A percentile compares a stretch with the other conserved stretches of the same genome.
Conservation (phyloP, 2,797 vertebrate genomes). For the Discoglossus pictus region DNA sequence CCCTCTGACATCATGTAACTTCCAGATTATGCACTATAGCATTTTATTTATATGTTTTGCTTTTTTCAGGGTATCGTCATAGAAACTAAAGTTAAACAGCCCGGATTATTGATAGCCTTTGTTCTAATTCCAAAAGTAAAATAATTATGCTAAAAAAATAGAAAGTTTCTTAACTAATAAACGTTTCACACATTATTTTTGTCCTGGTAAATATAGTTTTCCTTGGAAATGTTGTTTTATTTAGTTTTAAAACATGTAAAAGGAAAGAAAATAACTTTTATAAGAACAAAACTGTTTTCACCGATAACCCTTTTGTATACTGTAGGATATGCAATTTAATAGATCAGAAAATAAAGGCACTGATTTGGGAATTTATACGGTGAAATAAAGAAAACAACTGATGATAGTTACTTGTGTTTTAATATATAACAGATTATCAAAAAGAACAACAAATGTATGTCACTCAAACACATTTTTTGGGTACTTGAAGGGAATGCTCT, state of each 20-base stretch:
- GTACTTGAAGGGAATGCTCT: too few species aligned
- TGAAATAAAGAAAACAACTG: slow-evolving; percentile 57
- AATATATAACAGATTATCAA: too few species aligned
- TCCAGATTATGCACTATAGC: slow-evolving; percentile 33
- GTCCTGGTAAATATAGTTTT: too few species aligned
- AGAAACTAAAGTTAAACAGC: too few species aligned
- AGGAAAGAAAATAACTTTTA: neutral
- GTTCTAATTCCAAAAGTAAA: slow-evolving; percentile 16
- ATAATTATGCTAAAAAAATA: slow-evolving; percentile 13
- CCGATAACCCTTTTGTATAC: slow-evolving; percentile 33
- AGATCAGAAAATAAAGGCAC: neutral
- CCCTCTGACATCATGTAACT: slow-evolving; percentile 6
- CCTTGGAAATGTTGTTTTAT: too few species aligned
- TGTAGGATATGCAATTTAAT: slow-evolving; percentile 25
- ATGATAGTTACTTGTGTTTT: too few species aligned
- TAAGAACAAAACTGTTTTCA: too few species aligned
- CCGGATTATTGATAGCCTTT: too few species aligned
- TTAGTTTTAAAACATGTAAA: slow-evolving; percentile 9
- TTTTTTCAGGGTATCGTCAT: slow-evolving; percentile 30
- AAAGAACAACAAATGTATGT: too few species aligned
- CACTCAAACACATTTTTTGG: too few species aligned
- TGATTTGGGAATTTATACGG: slow-evolving; percentile 4
- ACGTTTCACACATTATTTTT: slow-evolving; percentile 2
- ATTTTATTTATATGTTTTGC: too few species aligned
- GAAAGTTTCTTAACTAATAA: slow-evolving; percentile 21